Base-by-base conservation (phyloP, 2,888 invertebrate genomes). In the Halocaridina rubra region DNA sequence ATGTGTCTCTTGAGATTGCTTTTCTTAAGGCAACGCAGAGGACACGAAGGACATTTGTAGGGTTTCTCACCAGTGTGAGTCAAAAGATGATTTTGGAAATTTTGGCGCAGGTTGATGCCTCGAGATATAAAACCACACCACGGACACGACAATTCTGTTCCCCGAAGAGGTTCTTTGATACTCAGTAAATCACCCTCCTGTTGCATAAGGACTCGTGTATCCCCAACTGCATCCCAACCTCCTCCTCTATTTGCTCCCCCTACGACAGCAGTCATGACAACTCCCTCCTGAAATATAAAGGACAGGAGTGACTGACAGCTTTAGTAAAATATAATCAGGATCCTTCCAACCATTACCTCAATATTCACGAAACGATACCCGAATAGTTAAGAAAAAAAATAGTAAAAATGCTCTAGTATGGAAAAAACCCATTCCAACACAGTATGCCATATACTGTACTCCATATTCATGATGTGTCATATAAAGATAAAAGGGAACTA, bases 31-130 rank as follows among this genome's bases (percentile, higher is more conserved):
- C 82, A 82, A 13, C 86, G 86, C 76, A 81, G 53, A 13, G 82
- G 80, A 33, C 86, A 86, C 39, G 80, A 46, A 13, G 82, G 64
- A 53, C 82, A 86, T 27, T 81, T 72, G 53, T 46, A 86, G 3
- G 86, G 86, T 33, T 86, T 86, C 64, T 86, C 86, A 53, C 86
- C 86, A 39, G 86, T 82, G 61, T 86, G 86, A 10, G 86, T 82
- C 19, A 86, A 71, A 27, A 86, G 80, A 71, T 86, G 86, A 29
- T 84, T 78, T 30, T 78, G 78, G 19, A 84, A 61, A 33, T 84
- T 84, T n/a, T 84, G 82, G 22, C 82, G 77, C 19, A 72, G 61
- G 30, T 84, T 78, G 7, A 78, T 84, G 39, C 82, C 82, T 8
- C 30, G 78, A 1, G 82, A 78, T 19, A 84, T 61, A 78, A 84